Percentiles rank a stretch among this genome's conserved stretches.
Evolutionary conservation across 2,888 invertebrate species (phyloP).

Genomic region (Lepidocyrtinus sp.): DNA sequence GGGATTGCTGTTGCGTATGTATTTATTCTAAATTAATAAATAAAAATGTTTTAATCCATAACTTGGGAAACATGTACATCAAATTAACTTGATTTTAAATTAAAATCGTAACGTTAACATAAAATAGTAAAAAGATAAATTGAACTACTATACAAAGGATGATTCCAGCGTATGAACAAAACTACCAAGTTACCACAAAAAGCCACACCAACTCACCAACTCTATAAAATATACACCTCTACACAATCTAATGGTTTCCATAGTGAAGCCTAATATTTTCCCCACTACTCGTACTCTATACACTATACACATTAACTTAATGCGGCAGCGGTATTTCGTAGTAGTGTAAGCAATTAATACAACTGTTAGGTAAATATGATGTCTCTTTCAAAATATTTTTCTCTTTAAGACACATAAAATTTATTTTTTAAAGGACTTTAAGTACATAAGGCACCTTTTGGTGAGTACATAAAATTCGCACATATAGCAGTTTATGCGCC

Average conservation of each 20-base stretch:
- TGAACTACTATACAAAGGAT: too few relatives aligned
- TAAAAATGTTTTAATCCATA: too few relatives aligned
- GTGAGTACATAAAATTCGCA: slow-evolving; percentile 44
- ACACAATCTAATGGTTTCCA: slow-evolving; percentile 5
- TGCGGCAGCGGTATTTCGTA: slow-evolving; percentile 49
- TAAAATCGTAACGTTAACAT: too few relatives aligned
- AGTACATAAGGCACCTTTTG: slow-evolving; percentile 60
- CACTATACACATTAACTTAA: slow-evolving; percentile 34
- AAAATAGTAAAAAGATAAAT: too few relatives aligned
- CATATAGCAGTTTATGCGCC: neutral
- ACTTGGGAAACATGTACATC: too few relatives aligned
- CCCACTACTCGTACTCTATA: too few relatives aligned
- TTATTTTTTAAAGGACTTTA: slow-evolving; percentile 39
- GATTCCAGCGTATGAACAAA: neutral
- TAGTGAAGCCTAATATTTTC: too few relatives aligned
- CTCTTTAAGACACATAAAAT: slow-evolving; percentile 50
- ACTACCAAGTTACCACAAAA: neutral
- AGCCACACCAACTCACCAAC: neutral
- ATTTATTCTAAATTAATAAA: too few relatives aligned
- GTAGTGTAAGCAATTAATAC: slow-evolving; percentile 41
- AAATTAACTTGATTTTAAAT: too few relatives aligned
- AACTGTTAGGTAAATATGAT: slow-evolving; percentile 64
- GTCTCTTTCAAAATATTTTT: slow-evolving; percentile 49
- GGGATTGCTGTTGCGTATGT: too few relatives aligned
- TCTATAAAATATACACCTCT: slow-evolving; percentile 7